Percentiles rank a stretch among this genome's conserved stretches.
phyloP scores from a whole-genome alignment of 2,113 vertebrate species.

The Dryoscopus gambensis region DNA sequence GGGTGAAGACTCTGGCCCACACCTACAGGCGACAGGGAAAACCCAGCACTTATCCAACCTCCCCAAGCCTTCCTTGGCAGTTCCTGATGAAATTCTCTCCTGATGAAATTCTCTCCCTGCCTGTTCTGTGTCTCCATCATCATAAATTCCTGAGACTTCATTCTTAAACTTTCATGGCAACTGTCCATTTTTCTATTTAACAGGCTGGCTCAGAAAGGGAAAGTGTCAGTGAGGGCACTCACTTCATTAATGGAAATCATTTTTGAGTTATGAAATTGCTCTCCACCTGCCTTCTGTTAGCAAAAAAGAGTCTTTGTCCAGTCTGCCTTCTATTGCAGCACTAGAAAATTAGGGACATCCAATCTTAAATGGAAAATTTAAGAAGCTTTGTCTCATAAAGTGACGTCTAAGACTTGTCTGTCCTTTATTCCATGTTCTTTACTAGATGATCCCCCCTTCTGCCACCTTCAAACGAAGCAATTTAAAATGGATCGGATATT shows the following conservation, averaged over 20 bases:
- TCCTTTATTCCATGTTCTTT: background rate
- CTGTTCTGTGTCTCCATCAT: background rate
- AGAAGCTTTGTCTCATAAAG: constrained; percentile 11
- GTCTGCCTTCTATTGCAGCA: background rate
- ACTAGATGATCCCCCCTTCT: background rate
- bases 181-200: background rate
- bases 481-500: constrained; percentile 20
- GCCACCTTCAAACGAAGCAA: background rate
- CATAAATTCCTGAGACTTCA: background rate
- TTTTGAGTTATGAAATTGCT: background rate
- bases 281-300: background rate
- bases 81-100: background rate
- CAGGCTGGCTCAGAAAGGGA: background rate
- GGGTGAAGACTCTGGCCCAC: background rate
- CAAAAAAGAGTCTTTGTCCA: background rate
- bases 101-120: background rate
- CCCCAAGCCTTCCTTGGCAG: background rate
- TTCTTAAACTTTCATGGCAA: background rate
- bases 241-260: background rate
- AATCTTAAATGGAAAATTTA: background rate
- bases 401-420: background rate
- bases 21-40: background rate
- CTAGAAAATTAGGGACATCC: background rate
- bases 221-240: background rate
- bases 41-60: background rate